phyloP scores from a whole-genome alignment of 1,140 invertebrate species.

The Venustaconcha ellipsiformis region DNA sequence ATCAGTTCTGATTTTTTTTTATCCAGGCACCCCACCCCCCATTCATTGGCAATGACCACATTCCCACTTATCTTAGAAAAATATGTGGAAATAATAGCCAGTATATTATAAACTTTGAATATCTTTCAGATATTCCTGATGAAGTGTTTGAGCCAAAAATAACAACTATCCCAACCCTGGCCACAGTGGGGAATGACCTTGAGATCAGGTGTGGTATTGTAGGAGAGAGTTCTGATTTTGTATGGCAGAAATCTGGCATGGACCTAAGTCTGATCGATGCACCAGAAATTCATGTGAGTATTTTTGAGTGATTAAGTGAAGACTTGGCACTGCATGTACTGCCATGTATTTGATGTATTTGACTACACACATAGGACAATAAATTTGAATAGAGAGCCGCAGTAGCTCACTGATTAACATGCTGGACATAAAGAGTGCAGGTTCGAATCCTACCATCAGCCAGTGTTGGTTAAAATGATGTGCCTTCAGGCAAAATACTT shows the following conservation, averaged over 20 bases:
- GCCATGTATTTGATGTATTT: too few relatives aligned
- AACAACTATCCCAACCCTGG: constrained; percentile 78
- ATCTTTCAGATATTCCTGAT: constrained; percentile 70
- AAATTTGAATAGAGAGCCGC: too few relatives aligned
- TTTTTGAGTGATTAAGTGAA: not conserved
- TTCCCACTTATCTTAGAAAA: not conserved
- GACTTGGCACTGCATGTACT: too few relatives aligned
- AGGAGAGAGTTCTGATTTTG: constrained; percentile 76
- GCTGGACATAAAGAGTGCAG: too few relatives aligned
- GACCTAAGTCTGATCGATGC: constrained; percentile 70
- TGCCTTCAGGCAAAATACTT: too few relatives aligned
- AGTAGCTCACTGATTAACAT: too few relatives aligned
- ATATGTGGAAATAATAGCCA: not conserved
- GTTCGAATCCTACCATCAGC: too few relatives aligned
- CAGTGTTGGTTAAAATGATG: too few relatives aligned
- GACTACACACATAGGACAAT: too few relatives aligned
- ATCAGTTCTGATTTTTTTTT: not conserved
- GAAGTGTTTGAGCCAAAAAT: constrained; percentile 81
- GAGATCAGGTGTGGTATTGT: constrained; percentile 81
- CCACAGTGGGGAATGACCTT: constrained; percentile 80
- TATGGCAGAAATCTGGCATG: constrained; percentile 80
- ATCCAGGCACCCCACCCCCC: not conserved
- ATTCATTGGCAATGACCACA: not conserved
- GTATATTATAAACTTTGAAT: constrained; percentile 1
- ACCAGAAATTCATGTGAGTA: constrained; percentile 45